Evolutionary conservation across 1,140 invertebrate genomes (phyloP).

Genomic region (Schmidtea mediterranea): DNA sequence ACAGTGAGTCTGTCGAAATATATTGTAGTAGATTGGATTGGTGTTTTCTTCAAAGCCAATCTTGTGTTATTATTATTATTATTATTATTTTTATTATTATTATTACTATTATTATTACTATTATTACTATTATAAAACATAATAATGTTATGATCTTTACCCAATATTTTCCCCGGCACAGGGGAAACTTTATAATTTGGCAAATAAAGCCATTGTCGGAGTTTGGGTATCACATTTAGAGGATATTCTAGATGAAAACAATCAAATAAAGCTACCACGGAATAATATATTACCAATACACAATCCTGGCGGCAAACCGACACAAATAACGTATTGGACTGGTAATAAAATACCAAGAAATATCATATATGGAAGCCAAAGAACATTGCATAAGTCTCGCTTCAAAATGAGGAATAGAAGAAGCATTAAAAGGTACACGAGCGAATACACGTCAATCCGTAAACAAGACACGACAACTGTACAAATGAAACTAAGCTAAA

Average conservation of each 20-base stretch:
- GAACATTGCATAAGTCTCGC: slow-evolving; percentile 35
- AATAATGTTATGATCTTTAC: too few species aligned
- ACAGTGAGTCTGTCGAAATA: too few species aligned
- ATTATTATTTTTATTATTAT: too few species aligned
- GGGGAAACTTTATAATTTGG: slow-evolving; percentile 48
- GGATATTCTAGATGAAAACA: slow-evolving; percentile 40
- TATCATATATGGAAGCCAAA: slow-evolving; percentile 61
- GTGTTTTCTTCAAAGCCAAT: too few species aligned
- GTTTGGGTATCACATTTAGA: slow-evolving; percentile 32
- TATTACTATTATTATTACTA: too few species aligned
- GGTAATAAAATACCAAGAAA: slow-evolving; percentile 52
- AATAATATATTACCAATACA: slow-evolving; percentile 23
- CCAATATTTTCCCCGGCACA: slow-evolving; percentile 49
- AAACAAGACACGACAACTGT: slow-evolving; percentile 57
- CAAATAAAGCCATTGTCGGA: slow-evolving; percentile 64
- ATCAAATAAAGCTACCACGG: not conserved
- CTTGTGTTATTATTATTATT: too few species aligned
- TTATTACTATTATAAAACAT: too few species aligned
- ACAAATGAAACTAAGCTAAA: too few species aligned
- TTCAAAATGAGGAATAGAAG: slow-evolving; percentile 43
- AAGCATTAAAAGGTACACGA: slow-evolving; percentile 59
- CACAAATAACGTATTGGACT: slow-evolving; percentile 55
- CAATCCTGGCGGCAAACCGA: slow-evolving; percentile 48
- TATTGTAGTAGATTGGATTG: too few species aligned
- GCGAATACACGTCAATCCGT: slow-evolving; percentile 60